phyloP scores from a whole-genome alignment of 30 jellyfish, hydroid and myxozoan genomes.

The Turritopsis rubra region DNA sequence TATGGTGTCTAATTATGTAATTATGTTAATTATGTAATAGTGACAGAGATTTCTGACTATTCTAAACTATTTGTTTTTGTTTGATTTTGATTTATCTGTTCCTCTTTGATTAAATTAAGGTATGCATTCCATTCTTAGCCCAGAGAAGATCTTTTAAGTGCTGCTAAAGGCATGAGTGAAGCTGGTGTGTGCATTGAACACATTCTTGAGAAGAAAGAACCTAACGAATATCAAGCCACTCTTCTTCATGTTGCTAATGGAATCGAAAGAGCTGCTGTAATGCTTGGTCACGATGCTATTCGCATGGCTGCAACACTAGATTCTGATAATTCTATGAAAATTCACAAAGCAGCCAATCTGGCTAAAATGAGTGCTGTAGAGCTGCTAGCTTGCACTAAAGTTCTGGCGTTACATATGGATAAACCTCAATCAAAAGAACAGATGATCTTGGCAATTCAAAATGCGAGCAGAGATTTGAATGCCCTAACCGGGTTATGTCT shows the following conservation, averaged over 20 bases:
- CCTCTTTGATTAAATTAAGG: too few species aligned
- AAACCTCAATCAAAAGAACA: constrained; percentile 14
- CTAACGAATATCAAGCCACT: constrained; percentile 2
- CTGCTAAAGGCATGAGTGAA: constrained; percentile 18
- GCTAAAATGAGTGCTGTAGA: constrained; percentile 4
- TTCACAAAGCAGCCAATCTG: constrained; percentile 12
- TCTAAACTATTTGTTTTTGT: too few species aligned
- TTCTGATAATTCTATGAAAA: constrained; percentile 11
- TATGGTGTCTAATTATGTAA: neutral
- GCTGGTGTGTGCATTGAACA: constrained; percentile 20
- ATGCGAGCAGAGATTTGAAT: constrained; percentile 11
- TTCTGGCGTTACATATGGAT: constrained; percentile 10
- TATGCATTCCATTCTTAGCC: neutral
- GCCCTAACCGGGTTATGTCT: constrained; percentile 28
- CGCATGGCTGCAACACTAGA: constrained; percentile 30
- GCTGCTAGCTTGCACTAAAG: constrained; percentile 13
- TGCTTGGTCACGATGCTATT: neutral
- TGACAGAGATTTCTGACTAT: too few species aligned
- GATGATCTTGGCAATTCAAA: neutral
- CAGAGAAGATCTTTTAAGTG: constrained; percentile 1
- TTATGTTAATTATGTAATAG: too few species aligned
- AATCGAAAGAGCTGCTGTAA: constrained; percentile 7
- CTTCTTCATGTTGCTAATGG: constrained; percentile 20
- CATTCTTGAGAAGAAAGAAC: constrained; percentile 1
- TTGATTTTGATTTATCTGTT: too few species aligned